These are phyloP conservation scores for Colostygia pectinataria DNA, from an alignment of 2,888 invertebrate species.

Conservation along the genomic window DNA sequence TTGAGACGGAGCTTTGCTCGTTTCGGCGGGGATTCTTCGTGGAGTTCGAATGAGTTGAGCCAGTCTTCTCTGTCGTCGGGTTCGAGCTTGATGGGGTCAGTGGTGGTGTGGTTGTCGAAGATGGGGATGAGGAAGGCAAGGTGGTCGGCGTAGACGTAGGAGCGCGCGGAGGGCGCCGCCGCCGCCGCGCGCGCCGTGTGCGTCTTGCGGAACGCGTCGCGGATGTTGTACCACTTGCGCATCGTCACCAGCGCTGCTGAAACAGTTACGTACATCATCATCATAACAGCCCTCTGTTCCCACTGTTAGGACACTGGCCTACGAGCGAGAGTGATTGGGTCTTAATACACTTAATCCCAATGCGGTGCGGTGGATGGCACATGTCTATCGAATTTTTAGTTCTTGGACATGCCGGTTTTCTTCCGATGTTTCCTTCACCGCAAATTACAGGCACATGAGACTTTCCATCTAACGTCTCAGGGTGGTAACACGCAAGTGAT, in stretches of 20 bases:
- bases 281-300: too few relatives aligned
- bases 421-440: too few relatives aligned
- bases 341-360: too few relatives aligned
- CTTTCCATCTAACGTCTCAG: too few relatives aligned
- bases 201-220: constrained; percentile 48
- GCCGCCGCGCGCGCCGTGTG: background rate
- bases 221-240: constrained; percentile 55
- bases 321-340: too few relatives aligned
- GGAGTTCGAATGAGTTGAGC: constrained; percentile 51
- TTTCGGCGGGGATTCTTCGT: constrained; percentile 36
- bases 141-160: constrained; percentile 53
- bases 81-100: constrained; percentile 2
- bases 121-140: constrained; percentile 46
- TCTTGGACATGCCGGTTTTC: too few relatives aligned
- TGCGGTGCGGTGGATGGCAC: too few relatives aligned
- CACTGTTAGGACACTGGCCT: too few relatives aligned
- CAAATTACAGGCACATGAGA: too few relatives aligned
- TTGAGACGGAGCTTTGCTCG: constrained; percentile 37
- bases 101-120: constrained; percentile 1
- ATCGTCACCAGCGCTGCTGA: constrained; percentile 35
- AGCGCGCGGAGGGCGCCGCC: constrained; percentile 30
- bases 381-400: too few relatives aligned
- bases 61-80: constrained; percentile 42
- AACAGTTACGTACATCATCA: too few relatives aligned
- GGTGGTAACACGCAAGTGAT: too few relatives aligned